These are phyloP conservation scores for Drosophila rufa DNA, from an alignment of 1,140 invertebrate genomes.

Conservation along the genomic window DNA sequence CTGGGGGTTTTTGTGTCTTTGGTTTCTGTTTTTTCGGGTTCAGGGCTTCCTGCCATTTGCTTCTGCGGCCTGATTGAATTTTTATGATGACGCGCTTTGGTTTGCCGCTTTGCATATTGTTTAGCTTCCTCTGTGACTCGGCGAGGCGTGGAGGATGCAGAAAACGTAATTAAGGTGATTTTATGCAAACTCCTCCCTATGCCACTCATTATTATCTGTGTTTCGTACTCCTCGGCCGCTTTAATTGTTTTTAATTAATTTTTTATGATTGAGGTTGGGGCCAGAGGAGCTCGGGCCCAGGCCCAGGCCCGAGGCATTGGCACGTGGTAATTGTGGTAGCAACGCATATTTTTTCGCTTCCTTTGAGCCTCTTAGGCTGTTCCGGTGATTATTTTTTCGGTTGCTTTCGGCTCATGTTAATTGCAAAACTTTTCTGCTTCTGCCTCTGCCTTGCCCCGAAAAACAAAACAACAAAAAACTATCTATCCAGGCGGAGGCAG, in stretches of 20 bases:
- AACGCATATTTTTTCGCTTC: slow-evolving; percentile 28
- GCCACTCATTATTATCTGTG: slow-evolving; percentile 61
- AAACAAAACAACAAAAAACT: slow-evolving; percentile 55
- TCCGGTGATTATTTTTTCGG: slow-evolving; percentile 46
- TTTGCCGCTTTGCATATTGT: slow-evolving; percentile 61
- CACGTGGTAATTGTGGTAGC: slow-evolving; percentile 47
- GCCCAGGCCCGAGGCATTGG: slow-evolving; percentile 39
- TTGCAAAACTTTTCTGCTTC: slow-evolving; percentile 67
- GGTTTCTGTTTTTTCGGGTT: slow-evolving; percentile 42
- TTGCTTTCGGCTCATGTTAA: slow-evolving; percentile 69
- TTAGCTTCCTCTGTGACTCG: slow-evolving; percentile 39
- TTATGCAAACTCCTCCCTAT: slow-evolving; percentile 70
- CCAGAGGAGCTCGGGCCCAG: background rate
- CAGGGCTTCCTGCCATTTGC: slow-evolving; percentile 60
- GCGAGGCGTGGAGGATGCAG: slow-evolving; percentile 40
- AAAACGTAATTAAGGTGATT: slow-evolving; percentile 80
- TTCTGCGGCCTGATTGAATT: slow-evolving; percentile 73
- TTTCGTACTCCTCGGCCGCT: slow-evolving; percentile 51
- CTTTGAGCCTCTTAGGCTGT: slow-evolving; percentile 40
- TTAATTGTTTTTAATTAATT: slow-evolving; percentile 83
- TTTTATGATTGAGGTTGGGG: slow-evolving; percentile 60
- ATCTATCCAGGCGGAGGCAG: slow-evolving; percentile 55
- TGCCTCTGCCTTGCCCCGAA: background rate
- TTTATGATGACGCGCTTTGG: slow-evolving; percentile 72
- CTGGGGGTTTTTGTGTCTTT: slow-evolving; percentile 28